These are phyloP conservation scores for Cherax quadricarinatus DNA, from an alignment of 1,140 invertebrate genomes.

Conservation along the genomic window DNA sequence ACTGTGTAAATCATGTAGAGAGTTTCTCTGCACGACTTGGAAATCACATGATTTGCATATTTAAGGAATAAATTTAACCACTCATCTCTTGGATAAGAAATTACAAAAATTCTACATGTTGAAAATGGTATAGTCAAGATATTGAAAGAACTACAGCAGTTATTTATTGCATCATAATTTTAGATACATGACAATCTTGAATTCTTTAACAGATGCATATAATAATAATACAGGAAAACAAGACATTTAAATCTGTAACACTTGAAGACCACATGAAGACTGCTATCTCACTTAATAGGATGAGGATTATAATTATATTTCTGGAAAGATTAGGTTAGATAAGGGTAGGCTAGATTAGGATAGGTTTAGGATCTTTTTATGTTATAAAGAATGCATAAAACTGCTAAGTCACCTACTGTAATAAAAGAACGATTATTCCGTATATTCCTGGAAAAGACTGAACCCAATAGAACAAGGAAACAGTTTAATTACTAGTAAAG, in stretches of 20 bases:
- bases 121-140: background rate
- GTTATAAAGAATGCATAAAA: too few species aligned
- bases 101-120: background rate
- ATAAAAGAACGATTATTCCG: too few species aligned
- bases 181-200: background rate
- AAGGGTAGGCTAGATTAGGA: too few species aligned
- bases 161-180: background rate
- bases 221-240: background rate
- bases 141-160: background rate
- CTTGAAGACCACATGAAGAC: background rate
- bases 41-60: constrained; percentile 11
- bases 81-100: background rate
- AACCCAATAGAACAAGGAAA: too few species aligned
- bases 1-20: background rate
- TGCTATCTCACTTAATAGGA: background rate
- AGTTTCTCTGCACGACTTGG: background rate
- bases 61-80: constrained; percentile 7
- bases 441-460: too few species aligned
- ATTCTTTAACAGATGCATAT: background rate
- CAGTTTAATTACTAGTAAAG: background rate
- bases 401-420: too few species aligned
- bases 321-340: too few species aligned
- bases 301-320: background rate
- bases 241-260: background rate
- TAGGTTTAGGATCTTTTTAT: too few species aligned